These are phyloP conservation scores for Phodopus roborovskii DNA, from an alignment of 2,113 vertebrate genomes.

Conservation along the genomic window DNA sequence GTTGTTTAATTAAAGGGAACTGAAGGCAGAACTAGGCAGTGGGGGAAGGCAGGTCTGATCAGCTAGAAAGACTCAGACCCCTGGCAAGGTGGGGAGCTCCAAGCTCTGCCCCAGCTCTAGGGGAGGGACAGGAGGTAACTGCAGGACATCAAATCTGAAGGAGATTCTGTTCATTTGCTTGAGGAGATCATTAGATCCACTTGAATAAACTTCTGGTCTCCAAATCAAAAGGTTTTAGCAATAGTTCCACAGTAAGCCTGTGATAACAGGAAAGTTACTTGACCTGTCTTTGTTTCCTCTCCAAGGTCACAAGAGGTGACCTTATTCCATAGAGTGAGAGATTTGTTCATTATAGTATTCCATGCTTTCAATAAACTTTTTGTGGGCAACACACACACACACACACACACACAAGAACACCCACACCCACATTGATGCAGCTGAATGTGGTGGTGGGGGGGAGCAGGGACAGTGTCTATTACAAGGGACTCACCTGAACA, in stretches of 20 bases:
- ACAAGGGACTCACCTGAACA: too few relatives aligned
- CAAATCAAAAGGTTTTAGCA: not conserved
- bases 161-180: not conserved
- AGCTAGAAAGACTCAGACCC: not conserved
- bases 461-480: accelerated
- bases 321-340: not conserved
- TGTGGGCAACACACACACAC: too few relatives aligned
- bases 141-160: not conserved
- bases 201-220: not conserved
- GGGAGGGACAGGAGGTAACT: not conserved
- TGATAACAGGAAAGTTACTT: not conserved
- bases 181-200: not conserved
- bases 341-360: not conserved
- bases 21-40: constrained; percentile 5
- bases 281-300: not conserved
- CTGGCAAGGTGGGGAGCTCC: not conserved
- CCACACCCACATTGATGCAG: not conserved
- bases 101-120: not conserved
- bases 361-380: not conserved
- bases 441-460: accelerated
- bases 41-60: not conserved
- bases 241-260: not conserved
- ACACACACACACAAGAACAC: too few relatives aligned
- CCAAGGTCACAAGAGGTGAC: not conserved
- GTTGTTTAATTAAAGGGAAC: constrained; percentile 74